phyloP scores from a whole-genome alignment of 2,888 invertebrate genomes.

The Ariolimax columbianus region DNA sequence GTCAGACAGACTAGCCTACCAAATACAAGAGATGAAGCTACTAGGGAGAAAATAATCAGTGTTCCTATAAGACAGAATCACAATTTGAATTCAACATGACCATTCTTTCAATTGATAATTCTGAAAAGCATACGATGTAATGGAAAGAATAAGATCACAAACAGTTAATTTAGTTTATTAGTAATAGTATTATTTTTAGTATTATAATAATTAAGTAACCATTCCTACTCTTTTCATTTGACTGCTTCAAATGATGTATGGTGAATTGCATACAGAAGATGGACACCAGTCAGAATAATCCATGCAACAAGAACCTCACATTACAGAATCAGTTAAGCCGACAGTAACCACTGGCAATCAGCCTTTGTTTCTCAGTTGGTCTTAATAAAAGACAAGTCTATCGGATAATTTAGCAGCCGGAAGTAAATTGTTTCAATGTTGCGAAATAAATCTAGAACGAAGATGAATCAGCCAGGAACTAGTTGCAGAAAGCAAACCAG shows the following conservation, averaged over 20 bases:
- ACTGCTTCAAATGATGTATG: not conserved
- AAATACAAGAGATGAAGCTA: too few relatives aligned
- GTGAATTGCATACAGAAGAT: too few relatives aligned
- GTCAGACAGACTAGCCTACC: not conserved
- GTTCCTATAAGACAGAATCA: too few relatives aligned
- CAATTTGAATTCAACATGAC: too few relatives aligned
- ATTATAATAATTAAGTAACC: too few relatives aligned
- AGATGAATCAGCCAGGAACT: not conserved
- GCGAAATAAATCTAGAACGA: conserved; percentile 18
- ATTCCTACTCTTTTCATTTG: too few relatives aligned
- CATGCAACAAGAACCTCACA: not conserved
- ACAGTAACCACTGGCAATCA: not conserved
- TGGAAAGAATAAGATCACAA: too few relatives aligned
- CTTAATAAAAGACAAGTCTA: not conserved
- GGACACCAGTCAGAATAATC: not conserved
- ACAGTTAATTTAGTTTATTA: too few relatives aligned
- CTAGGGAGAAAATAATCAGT: too few relatives aligned
- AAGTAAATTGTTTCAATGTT: conserved; percentile 11
- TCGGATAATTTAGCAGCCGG: not conserved
- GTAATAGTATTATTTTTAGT: too few relatives aligned
- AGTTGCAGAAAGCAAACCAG: not conserved
- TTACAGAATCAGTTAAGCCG: not conserved
- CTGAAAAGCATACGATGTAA: too few relatives aligned
- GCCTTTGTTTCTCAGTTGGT: not conserved
- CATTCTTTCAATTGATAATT: too few relatives aligned